phyloP scores from a whole-genome alignment of 2,113 vertebrate species.

The Etheostoma spectabile region DNA sequence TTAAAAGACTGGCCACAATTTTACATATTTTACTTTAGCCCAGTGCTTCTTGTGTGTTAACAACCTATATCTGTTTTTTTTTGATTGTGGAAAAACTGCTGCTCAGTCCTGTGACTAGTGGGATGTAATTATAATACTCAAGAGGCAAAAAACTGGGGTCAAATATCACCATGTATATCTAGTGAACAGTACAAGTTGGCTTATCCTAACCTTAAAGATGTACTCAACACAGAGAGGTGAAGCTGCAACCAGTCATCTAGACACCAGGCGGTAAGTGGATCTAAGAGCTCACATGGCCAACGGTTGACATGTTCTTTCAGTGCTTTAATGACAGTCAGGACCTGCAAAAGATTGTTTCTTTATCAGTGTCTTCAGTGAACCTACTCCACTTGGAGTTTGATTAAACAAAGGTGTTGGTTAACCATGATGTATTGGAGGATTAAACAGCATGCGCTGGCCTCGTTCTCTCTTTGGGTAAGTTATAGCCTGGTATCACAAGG shows the following conservation, averaged over 20 bases:
- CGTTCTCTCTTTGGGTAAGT: constrained; percentile 22
- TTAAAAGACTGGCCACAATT: not conserved
- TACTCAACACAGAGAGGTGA: not conserved
- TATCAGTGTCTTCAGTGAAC: constrained; percentile 37
- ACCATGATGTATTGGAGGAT: constrained; percentile 38
- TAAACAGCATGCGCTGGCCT: constrained; percentile 36
- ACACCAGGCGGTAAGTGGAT: constrained; percentile 24
- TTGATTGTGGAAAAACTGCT: not conserved
- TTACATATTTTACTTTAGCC: constrained; percentile 4
- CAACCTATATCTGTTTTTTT: not conserved
- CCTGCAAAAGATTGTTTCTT: constrained; percentile 42
- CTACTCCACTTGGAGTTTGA: constrained; percentile 45
- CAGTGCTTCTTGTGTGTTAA: not conserved
- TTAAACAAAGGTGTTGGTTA: constrained; percentile 54
- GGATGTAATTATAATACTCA: no score
- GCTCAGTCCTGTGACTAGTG: not conserved
- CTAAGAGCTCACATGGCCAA: not conserved
- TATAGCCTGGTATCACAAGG: constrained; percentile 26
- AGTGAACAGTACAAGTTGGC: not conserved
- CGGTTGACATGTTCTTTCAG: constrained; percentile 17
- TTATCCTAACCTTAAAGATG: not conserved
- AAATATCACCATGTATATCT: not conserved
- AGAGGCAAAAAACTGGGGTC: not conserved
- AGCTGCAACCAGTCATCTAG: not conserved
- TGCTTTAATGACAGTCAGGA: constrained; percentile 21